Base-by-base conservation (phyloP, 2,113 vertebrate species). In the Ondatra zibethicus region DNA sequence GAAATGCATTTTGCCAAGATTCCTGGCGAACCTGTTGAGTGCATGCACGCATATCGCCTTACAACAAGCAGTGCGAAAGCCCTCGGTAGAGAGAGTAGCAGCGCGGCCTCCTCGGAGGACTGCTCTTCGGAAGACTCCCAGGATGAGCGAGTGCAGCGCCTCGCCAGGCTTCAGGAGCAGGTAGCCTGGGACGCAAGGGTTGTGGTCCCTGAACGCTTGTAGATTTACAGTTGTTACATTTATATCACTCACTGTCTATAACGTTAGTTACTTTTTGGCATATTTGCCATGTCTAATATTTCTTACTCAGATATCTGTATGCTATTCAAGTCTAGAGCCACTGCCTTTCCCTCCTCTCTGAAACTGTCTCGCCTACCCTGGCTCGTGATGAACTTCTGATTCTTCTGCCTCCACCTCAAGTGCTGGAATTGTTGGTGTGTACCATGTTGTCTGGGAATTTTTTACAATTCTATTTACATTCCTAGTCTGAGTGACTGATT, bases 1-100 rank as follows among this genome's bases (percentile, higher is more conserved):
- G 99, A 99, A 98, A 98, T 97, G 19, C 98, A 98, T 84, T 99
- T 99, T 98, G 98, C 99, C 65, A 99, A 99, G 97, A 98, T 99
- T 96, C 98, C 99, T 10, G 98, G 99, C n/a, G 99, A 99, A 75
- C 97, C 98, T 61, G 82, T 97, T 88, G 96, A 91, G 42, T 96
- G 78, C n/a, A 75, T 55, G 61, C n/a, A 82, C 72, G 65, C 82
- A 1, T 66, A 76, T 76, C 97, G 96, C 45, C 36, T 91, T 81
- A 58, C 45, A 36, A 80, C 76, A 63, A 72, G 96, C 96, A 85
- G 63, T 65, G 72, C 58, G 95, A 93, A 97, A 97, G 55, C 88
- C 77, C 80, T 89, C 97, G 98, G 92, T 89, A 98, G 91, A 45
- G 98, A 98, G 36, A 99, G 98, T 92, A 99, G 98, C 65, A 98